Evolutionary conservation across 2,797 vertebrate genomes (phyloP), one percentile per base, ranked within the genome.

Genomic region (Gymnothorax reevesii): DNA sequence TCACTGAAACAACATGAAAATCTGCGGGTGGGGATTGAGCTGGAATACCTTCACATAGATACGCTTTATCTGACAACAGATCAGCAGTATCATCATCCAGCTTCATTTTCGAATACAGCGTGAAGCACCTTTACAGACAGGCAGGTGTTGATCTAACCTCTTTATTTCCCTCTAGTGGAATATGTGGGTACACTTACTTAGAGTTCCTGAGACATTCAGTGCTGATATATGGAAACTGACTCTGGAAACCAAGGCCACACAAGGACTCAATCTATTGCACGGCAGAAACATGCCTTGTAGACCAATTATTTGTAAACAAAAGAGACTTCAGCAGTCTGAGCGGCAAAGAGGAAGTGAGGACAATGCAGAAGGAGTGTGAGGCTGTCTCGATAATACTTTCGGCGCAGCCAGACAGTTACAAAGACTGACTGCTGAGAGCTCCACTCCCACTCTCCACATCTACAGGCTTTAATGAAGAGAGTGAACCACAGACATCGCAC

Each of bases 271-370:
- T 79, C 75, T 52, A 15, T 49, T 5, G 13, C 75, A 22, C 75
- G 13, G 75, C 33, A 79, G 75, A 7, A 42, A 3, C 13, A 42
- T 4, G 27, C 75, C 17, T 52, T 79, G 75, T 20, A 42, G 75
- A 20, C 75, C 17, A 17, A 79, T 49, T 52, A 79, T 79, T 54
- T 79, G 75, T 79, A 52, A 79, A 79, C 71, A 75, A 75, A 75
- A 33, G 71, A 42, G 71, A 33, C 71, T 42, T 75, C 42, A 42
- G 10, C 71, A 42, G 71, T 12, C 27, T 42, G 27, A 33, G 71
- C 3, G 15, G 27, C 27, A 42, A 75, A 33, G 71, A 75, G 71
- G 33, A 75, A 75, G 10, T 33, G 71, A 33, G 69, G n/a, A 71
- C 25, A 27, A 33, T 71, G 10, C n/a, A 69, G 64, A 69, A 69